These are phyloP conservation scores for Agrotis clavis DNA, from an alignment of 2,888 invertebrate species.

Conservation along the genomic window DNA sequence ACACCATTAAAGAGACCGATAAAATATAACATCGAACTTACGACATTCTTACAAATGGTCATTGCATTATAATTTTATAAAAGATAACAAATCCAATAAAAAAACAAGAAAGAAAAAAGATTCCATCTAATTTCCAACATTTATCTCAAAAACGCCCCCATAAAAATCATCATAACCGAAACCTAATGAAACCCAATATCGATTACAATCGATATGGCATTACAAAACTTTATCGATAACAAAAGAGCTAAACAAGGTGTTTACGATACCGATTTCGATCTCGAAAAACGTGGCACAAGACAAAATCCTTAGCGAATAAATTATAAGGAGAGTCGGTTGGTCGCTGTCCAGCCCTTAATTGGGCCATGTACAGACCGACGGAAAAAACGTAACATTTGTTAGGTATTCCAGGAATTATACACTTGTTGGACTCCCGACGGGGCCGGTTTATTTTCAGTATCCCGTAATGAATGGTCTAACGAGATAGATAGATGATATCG, in stretches of 20 bases:
- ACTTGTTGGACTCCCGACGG: constrained; percentile 82
- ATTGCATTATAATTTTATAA: constrained; percentile 3
- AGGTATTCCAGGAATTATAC: constrained; percentile 90
- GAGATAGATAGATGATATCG: constrained; percentile 60
- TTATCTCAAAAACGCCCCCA: constrained; percentile 42
- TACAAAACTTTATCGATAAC: constrained; percentile 77
- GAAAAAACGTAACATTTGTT: constrained; percentile 90
- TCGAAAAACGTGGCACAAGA: constrained; percentile 82
- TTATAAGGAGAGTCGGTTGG: constrained; percentile 82
- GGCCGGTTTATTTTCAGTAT: constrained; percentile 69
- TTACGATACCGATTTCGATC: constrained; percentile 89
- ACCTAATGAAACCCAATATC: constrained; percentile 63
- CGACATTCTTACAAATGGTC: background rate
- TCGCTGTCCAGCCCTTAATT: constrained; percentile 83
- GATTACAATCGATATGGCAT: constrained; percentile 75
- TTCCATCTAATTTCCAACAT: constrained; percentile 36
- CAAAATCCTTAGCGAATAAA: constrained; percentile 88
- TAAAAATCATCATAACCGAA: constrained; percentile 61
- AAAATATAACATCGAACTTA: constrained; percentile 19
- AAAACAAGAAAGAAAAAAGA: constrained; percentile 28
- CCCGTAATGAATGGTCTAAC: constrained; percentile 65
- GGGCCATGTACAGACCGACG: constrained; percentile 86
- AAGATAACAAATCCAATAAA: constrained; percentile 34
- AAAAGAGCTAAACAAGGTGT: constrained; percentile 89
- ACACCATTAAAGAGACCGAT: constrained; percentile 13